Evolutionary conservation across 2,113 vertebrate genomes (phyloP).

Genomic region (Probosciger aterrimus): DNA sequence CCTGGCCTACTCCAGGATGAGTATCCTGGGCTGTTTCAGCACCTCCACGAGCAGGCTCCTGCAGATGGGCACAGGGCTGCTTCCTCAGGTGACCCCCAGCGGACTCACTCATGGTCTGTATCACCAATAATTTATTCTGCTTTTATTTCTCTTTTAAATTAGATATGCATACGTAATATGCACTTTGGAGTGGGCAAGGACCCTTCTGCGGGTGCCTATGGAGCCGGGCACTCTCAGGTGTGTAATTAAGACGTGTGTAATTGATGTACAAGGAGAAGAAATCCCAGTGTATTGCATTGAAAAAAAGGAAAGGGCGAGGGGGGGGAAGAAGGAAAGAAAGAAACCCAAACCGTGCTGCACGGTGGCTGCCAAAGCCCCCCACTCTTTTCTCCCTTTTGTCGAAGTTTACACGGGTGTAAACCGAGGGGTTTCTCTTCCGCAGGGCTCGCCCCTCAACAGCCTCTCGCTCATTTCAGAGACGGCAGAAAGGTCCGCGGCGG

Average conservation of each 20-base stretch:
- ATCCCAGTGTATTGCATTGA: background rate
- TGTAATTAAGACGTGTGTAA: constrained; percentile 56
- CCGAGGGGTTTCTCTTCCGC: background rate
- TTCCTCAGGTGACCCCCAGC: constrained; percentile 11
- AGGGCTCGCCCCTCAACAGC: rapidly evolving
- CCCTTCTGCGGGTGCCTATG: constrained; percentile 40
- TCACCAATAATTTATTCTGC: constrained; percentile 20
- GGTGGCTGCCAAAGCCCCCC: background rate
- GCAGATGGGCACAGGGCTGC: background rate
- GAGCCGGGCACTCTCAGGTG: constrained; percentile 40
- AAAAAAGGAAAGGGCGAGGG: background rate
- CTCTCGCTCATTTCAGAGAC: rapidly evolving
- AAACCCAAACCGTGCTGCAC: background rate
- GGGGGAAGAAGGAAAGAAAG: background rate
- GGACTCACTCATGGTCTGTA: background rate
- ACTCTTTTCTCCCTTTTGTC: background rate
- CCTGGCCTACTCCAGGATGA: background rate
- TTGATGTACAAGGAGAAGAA: constrained; percentile 27
- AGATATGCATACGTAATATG: constrained; percentile 26
- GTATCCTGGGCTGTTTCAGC: background rate
- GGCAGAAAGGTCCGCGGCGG: background rate
- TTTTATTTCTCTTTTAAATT: constrained; percentile 64
- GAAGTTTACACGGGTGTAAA: background rate
- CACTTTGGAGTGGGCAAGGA: constrained; percentile 48
- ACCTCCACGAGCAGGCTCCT: background rate